Conservation (phyloP, 2,113 vertebrate species). For the Solea senegalensis region DNA sequence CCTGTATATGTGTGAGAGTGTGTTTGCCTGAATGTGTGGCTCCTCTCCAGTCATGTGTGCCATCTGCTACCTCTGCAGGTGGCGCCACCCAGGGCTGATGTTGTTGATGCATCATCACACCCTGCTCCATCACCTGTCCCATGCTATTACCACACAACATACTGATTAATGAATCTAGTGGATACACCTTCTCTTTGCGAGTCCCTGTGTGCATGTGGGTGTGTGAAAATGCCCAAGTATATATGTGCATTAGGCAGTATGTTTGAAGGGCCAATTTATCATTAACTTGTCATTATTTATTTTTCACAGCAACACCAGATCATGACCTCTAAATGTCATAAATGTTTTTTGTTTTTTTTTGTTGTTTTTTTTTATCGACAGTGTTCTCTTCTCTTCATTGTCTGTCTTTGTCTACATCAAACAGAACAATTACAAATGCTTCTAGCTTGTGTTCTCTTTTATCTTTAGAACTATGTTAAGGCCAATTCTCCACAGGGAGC, state of each 20-base stretch:
- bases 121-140: slow-evolving; percentile 81
- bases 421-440: slow-evolving; percentile 69
- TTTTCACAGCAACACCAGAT: slow-evolving; percentile 46
- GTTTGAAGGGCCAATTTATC: slow-evolving; percentile 51
- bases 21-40: slow-evolving; percentile 41
- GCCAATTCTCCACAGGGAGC: slow-evolving; percentile 61
- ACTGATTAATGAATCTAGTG: slow-evolving; percentile 71
- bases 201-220: slow-evolving; percentile 17
- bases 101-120: slow-evolving; percentile 84
- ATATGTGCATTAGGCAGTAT: slow-evolving; percentile 1
- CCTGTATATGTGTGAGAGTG: slow-evolving; percentile 2
- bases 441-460: slow-evolving; percentile 53
- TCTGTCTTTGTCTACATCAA: slow-evolving; percentile 61
- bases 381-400: slow-evolving; percentile 25
- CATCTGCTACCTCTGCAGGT: slow-evolving; percentile 84
- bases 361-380: slow-evolving; percentile 35
- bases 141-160: slow-evolving; percentile 72
- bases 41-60: slow-evolving; percentile 80
- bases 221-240: slow-evolving; percentile 16
- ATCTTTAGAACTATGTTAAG: slow-evolving; percentile 55
- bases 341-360: slow-evolving; percentile 47
- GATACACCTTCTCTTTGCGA: slow-evolving; percentile 45
- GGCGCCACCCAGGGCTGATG: slow-evolving; percentile 79
- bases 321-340: slow-evolving; percentile 55
- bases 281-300: slow-evolving; percentile 43